Percentiles rank a stretch among this genome's conserved stretches.
phyloP scores from a whole-genome alignment of 2,888 invertebrate genomes.

The Lordiphosa fenestrarum region DNA sequence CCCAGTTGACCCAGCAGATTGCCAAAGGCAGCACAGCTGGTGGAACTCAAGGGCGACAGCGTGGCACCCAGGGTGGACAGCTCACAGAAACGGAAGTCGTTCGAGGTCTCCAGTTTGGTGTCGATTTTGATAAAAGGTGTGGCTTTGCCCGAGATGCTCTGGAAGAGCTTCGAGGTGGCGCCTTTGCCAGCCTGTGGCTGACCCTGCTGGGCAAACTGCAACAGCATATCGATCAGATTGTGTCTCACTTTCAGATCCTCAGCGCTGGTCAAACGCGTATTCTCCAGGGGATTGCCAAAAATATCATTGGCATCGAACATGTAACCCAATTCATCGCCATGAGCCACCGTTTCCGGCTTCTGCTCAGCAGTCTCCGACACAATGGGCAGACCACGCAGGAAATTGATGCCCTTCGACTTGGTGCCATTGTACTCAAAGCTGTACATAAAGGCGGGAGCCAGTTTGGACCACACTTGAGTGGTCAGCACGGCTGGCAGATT shows the following conservation, averaged over 20 bases:
- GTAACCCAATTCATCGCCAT: slow-evolving; percentile 88
- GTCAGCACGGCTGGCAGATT: slow-evolving; percentile 88
- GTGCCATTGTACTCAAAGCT: slow-evolving; percentile 88
- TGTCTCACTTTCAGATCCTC: slow-evolving; percentile 85
- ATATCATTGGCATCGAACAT: slow-evolving; percentile 85
- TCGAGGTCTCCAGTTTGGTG: slow-evolving; percentile 80
- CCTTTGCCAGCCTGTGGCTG: slow-evolving; percentile 5
- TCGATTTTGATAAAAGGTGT: slow-evolving; percentile 83
- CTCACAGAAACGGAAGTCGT: slow-evolving; percentile 80
- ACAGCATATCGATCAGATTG: slow-evolving; percentile 84
- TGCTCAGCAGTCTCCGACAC: slow-evolving; percentile 80
- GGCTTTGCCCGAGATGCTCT: slow-evolving; percentile 78
- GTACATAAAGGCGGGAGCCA: slow-evolving; percentile 86
- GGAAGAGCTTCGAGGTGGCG: slow-evolving; percentile 63
- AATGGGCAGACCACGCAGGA: slow-evolving; percentile 85
- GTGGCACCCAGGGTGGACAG: slow-evolving; percentile 76
- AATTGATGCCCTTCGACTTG: slow-evolving; percentile 83
- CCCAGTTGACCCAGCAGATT: slow-evolving; percentile 59
- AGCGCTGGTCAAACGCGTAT: slow-evolving; percentile 78
- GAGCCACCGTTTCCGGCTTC: slow-evolving; percentile 79
- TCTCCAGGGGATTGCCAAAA: slow-evolving; percentile 82
- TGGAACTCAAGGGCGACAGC: slow-evolving; percentile 68
- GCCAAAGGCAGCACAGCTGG: slow-evolving; percentile 71
- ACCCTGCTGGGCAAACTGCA: slow-evolving; percentile 83
- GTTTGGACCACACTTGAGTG: slow-evolving; percentile 85